Evolutionary conservation across 1,140 invertebrate genomes (phyloP), one percentile per base, ranked within the genome.

Genomic region (Drosophila navojoa): DNA sequence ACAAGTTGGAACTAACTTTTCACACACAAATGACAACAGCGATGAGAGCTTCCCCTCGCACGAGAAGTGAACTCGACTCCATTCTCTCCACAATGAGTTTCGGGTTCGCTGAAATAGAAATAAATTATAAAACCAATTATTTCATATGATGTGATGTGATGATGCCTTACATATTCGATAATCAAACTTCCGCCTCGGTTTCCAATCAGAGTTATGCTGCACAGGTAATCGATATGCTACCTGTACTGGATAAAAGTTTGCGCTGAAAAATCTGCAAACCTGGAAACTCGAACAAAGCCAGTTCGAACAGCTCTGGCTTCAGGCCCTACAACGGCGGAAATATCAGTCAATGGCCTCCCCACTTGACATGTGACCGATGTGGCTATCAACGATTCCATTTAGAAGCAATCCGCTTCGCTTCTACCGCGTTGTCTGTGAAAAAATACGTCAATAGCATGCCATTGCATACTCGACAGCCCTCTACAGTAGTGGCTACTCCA

Each of bases 321-420:
- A 7, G 54, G 62, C 35, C 13, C 10, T 27, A n/a, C 35, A 29
- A 27, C 19, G 22, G 45, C 40, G 32, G 22, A 69, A 70, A 77
- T 61, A 74, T 77, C 77, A 76, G 76, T 76, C 80, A 86, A 77
- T 81, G 60, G 50, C 64, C 69, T 73, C 11, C 35, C 74, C 78
- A 78, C 82, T 85, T 85, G 81, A 85, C 81, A 87, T 85, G 80
- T 85, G 79, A 82, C 80, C 80, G 77, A 84, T 79, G 69, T 63
- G 79, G 68, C 63, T 67, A 79, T 82, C 79, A 81, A 75, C 79
- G 77, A 84, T 79, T 81, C 80, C 81, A 86, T 86, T 86, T 70
- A 68, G 85, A 84, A 80, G 57, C 62, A 68, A 76, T 63, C 61
- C 52, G 19, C 58, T 22, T 35, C 22, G 50, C 19, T 25, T 27